These are phyloP conservation scores for Albula glossodonta DNA, from an alignment of 2,113 vertebrate species.

Conservation along the genomic window DNA sequence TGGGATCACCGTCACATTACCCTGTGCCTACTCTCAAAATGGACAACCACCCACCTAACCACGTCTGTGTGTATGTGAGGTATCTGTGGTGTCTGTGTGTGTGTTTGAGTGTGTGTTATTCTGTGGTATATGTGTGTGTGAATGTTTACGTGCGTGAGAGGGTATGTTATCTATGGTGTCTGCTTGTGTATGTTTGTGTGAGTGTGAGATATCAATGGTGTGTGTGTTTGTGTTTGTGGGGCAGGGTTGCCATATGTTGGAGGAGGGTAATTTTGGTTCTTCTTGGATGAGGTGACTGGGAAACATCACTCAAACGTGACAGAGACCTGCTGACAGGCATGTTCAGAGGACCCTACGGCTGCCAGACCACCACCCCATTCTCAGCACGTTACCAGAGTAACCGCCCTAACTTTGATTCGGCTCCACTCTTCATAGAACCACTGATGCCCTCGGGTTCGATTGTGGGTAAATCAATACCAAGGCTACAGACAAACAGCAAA, in stretches of 20 bases:
- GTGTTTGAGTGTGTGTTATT: background rate
- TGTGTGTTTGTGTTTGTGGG: background rate
- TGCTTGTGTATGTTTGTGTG: background rate
- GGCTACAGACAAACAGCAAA: background rate
- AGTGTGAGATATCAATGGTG: background rate
- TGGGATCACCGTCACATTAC: background rate
- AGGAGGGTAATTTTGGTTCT: background rate
- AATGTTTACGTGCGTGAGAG: background rate
- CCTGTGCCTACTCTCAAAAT: background rate
- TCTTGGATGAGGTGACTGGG: background rate
- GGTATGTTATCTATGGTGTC: background rate
- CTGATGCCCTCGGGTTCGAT: no score
- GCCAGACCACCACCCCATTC: no score
- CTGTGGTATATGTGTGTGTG: slow-evolving; percentile 2
- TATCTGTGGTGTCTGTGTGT: background rate
- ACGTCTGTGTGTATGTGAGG: background rate
- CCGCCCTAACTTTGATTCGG: no score
- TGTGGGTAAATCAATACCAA: background rate
- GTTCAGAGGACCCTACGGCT: no score
- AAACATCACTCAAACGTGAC: background rate
- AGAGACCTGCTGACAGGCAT: background rate
- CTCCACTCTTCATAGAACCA: background rate
- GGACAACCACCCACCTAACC: no score
- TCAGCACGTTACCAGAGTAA: no score
- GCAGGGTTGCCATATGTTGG: background rate